Base-by-base conservation (phyloP, 2,113 vertebrate genomes). In the Ascaphus truei region DNA sequence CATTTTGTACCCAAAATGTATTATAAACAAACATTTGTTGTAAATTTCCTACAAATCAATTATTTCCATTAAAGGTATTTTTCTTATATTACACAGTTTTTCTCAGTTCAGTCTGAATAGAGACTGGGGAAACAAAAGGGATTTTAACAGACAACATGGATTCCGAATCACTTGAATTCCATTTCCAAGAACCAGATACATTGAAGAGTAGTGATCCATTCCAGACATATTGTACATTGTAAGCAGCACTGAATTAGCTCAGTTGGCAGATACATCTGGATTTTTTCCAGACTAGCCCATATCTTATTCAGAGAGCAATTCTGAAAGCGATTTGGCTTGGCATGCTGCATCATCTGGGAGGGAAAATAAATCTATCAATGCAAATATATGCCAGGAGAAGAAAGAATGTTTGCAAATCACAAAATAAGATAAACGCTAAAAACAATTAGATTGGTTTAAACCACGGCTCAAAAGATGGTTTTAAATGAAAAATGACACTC, bases 301-400 rank as follows among this genome's bases (percentile, higher is more conserved):
- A 64, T 82, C 82, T 83, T 80, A 82, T 81, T 82, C 74, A 77
- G 71, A 65, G 63, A 52, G 30, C 77, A 77, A 80, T 72, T 71
- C 78, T 72, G 80, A 78, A 74, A 79, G 62, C 66, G 77, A 83
- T 83, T 79, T 82, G 77, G 73, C 51, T 76, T 86, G 81, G 77
- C 62, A 74, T 64, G 68, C 34, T 34, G 34, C 76, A 52, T 82
- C 57, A 57, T 80, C 71, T 56, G 52, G 50, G 77, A 63, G 68
- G 68, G 63, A 75, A 73, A 77, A 68, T 47, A 78, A 81, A 72
- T 59, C 76, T 75, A 67, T 75, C 75, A 81, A 85, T 77, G 79
- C 73, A 81, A 79, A 78, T 73, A 80, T 73, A 77, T 43, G 71
- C 67, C 45, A 61, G 34, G 15, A 12, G 26, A 22, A 13, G 45